Conservation (phyloP, 2,888 invertebrate species). For the Brassicogethes aeneus region DNA sequence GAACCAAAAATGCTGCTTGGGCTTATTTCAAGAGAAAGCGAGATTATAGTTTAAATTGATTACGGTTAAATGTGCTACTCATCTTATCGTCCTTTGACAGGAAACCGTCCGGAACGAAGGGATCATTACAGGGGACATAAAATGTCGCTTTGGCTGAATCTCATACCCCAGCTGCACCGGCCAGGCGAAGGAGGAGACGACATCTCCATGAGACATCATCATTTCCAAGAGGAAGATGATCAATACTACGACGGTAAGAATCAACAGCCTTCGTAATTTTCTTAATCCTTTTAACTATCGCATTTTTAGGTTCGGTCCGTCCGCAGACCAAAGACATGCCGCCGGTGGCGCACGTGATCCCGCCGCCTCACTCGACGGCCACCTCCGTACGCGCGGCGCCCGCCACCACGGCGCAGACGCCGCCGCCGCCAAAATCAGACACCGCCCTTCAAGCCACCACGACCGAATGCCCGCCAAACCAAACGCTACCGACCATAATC, state of each 20-base stretch:
- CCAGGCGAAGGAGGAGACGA: constrained; percentile 65
- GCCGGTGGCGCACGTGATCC: constrained; percentile 51
- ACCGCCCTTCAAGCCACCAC: constrained; percentile 46
- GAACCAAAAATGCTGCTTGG: too few relatives aligned
- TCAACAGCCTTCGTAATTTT: not conserved
- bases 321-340: constrained; percentile 59
- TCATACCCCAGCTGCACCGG: constrained; percentile 76
- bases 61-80: too few relatives aligned
- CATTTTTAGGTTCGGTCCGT: constrained; percentile 57
- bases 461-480: constrained; percentile 69
- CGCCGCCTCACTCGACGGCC: constrained; percentile 38
- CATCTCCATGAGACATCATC: constrained; percentile 79
- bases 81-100: too few relatives aligned
- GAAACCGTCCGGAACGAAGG: constrained; percentile 66
- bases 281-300: not conserved
- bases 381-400: constrained; percentile 26
- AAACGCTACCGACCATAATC: constrained; percentile 40
- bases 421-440: constrained; percentile 44
- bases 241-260: constrained; percentile 68
- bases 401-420: constrained; percentile 39
- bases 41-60: too few relatives aligned
- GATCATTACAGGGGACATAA: constrained; percentile 91
- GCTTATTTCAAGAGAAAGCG: too few relatives aligned
- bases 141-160: constrained; percentile 82
- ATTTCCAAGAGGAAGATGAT: constrained; percentile 72